Base-by-base conservation (phyloP, 2,797 vertebrate genomes). In the Malacoctenus gilli region DNA sequence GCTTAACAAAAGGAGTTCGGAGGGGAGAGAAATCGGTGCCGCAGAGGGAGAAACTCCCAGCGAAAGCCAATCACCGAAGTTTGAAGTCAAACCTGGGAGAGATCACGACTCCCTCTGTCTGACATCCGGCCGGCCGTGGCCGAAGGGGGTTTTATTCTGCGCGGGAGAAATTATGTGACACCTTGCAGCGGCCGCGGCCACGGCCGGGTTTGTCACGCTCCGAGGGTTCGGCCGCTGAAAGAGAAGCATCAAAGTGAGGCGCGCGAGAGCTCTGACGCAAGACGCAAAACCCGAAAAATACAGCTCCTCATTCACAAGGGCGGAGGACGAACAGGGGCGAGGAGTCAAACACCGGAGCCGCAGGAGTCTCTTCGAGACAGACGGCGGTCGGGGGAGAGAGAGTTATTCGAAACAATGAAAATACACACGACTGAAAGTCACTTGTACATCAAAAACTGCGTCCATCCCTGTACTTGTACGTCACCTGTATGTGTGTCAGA, bases 141-240 rank as follows among this genome's bases (percentile, higher is more conserved):
- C 53, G 30, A 73, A 41, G 22, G 44, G 23, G 23, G 47, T 57
- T 60, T 69, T 37, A 32, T 44, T 13, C 61, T 64, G 54, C 1
- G 43, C n/a, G n/a, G n/a, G n/a, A n/a, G 52, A 20, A 59, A 49
- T 44, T 35, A 53, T 42, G 44, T 50, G 23, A 72, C 65, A 66
- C 43, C 28, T 23, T 68, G 38, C 30, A 20, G 43, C 35, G 46
- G 16, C n/a, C 56, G 11, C 20, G 58, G 47, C 36, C 1, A 7
- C 55, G 54, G 22, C 23, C 18, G 19, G 39, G 36, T 50, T 18
- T 43, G 37, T 63, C 54, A 36, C 22, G 41, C 32, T 52, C 51
- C 56, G 31, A 41, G 34, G 41, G 58, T 53, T 41, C 34, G 59
- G 60, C 20, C n/a, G n/a, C 44, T 37, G 23, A 19, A 39, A 49